A percentile compares a stretch with the other conserved stretches of the same genome.
Conservation (phyloP, 2,888 invertebrate species). For the Caenorhabditis becei region DNA sequence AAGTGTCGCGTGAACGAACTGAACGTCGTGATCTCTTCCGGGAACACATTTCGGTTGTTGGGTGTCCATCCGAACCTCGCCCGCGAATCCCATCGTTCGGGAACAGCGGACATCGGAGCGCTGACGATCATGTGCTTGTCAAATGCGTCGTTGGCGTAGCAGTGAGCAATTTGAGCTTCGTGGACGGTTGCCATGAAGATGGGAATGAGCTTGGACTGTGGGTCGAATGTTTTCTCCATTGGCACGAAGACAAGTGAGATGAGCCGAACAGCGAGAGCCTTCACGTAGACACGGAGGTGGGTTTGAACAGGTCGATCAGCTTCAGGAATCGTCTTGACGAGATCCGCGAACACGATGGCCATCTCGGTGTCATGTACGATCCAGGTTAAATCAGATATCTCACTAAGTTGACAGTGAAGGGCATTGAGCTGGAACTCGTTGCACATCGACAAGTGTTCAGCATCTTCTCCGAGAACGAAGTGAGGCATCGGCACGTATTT, state of each 20-base stretch:
- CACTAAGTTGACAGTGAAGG: slow-evolving; percentile 40
- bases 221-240: slow-evolving; percentile 15
- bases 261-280: slow-evolving; percentile 27
- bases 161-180: slow-evolving; percentile 57
- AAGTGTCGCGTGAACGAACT: slow-evolving; percentile 25
- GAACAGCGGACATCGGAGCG: slow-evolving; percentile 17
- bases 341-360: slow-evolving; percentile 23
- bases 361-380: slow-evolving; percentile 27
- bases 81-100: slow-evolving; percentile 36
- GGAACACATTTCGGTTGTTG: slow-evolving; percentile 41
- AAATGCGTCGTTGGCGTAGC: slow-evolving; percentile 24
- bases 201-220: slow-evolving; percentile 30
- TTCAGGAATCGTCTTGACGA: slow-evolving; percentile 24
- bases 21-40: slow-evolving; percentile 36
- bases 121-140: slow-evolving; percentile 34
- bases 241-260: slow-evolving; percentile 42
- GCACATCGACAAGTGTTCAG: slow-evolving; percentile 17
- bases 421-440: slow-evolving; percentile 33
- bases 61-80: slow-evolving; percentile 51
- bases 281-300: slow-evolving; percentile 37
- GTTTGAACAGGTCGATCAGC: neutral
- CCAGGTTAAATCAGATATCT: slow-evolving; percentile 50
- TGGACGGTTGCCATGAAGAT: slow-evolving; percentile 35
- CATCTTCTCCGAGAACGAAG: slow-evolving; percentile 36
- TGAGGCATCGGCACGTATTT: slow-evolving; percentile 26